Base-by-base conservation (phyloP, 2,797 vertebrate species). In the Arrhamphus sclerolepis region DNA sequence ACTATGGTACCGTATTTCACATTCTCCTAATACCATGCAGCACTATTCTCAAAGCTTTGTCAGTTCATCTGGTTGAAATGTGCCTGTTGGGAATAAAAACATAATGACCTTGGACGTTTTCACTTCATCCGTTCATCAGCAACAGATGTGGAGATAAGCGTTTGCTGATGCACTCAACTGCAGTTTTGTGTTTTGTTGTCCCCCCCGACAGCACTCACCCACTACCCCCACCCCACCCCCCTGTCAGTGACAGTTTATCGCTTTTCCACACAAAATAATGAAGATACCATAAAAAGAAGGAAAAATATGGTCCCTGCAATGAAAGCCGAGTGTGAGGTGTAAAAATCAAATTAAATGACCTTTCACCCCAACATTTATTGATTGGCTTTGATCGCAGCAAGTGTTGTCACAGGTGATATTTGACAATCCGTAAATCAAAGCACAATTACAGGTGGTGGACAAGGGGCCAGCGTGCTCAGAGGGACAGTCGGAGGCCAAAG, bases 281-380 rank as follows among this genome's bases (percentile, higher is more conserved):
- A 91, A 91, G 88, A 88, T 84, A 82, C 84, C 84, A 91, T 92
- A 92, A 93, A 92, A 92, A 84, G 75, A 60, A 67, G 82, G 51
- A 74, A 87, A 90, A 86, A 90, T 91, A 88, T 76, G 82, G 65
- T 75, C 63, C 28, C 61, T 72, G 84, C 88, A 84, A 90, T 91
- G 91, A 92, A 92, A 92, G 86, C 89, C 89, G 87, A 93, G 91
- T 87, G 89, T 73, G 83, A 76, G 86, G 86, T 64, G 84, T 90
- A 90, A 92, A 93, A 89, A 91, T 92, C 89, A 93, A 92, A 93
- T 93, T 90, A 93, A 94, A 93, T 89, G 90, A 92, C 91, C 91
- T 93, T 82, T 93, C 91, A 91, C 90, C 92, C 73, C 79, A 55
- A 44, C 85, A 78, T 87, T 92, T 93, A 93, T 92, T 91, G 91